These are phyloP conservation scores for Chloromyia formosa DNA, from an alignment of 2,888 invertebrate species.

Conservation along the genomic window DNA sequence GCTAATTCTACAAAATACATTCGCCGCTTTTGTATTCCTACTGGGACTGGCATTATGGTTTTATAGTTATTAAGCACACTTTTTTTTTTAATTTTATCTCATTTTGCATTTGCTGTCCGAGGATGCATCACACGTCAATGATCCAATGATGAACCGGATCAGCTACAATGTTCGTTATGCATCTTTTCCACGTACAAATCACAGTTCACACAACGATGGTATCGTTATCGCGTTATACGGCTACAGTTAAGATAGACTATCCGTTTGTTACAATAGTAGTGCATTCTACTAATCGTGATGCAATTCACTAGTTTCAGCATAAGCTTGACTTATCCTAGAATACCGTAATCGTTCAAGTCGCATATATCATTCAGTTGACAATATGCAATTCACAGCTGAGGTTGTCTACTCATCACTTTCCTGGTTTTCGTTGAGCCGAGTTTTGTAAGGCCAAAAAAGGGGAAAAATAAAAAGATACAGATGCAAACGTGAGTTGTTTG, in stretches of 20 bases:
- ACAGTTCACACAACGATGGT: constrained; percentile 6
- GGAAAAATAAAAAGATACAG: no score
- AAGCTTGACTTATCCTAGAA: constrained; percentile 23
- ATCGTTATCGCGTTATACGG: background rate
- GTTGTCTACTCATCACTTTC: background rate
- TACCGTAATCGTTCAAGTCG: constrained; percentile 5
- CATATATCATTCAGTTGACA: constrained; percentile 30
- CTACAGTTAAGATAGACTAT: background rate
- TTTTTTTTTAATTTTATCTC: no score
- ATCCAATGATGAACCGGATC: background rate
- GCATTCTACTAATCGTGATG: constrained; percentile 10
- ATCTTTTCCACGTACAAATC: constrained; percentile 22
- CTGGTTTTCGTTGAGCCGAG: background rate
- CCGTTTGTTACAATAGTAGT: constrained; percentile 9
- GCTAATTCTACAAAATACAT: no score
- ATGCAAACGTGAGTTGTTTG: no score
- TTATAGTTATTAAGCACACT: no score
- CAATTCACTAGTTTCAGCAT: constrained; percentile 24
- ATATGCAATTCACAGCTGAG: constrained; percentile 22
- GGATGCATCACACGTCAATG: no score
- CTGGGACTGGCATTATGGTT: no score
- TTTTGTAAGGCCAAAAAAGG: no score
- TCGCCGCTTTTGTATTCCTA: no score
- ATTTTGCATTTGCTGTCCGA: no score
- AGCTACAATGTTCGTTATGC: background rate